Evolutionary conservation across 2,113 vertebrate genomes (phyloP).

Genomic region (Cephalophus harveyi): DNA sequence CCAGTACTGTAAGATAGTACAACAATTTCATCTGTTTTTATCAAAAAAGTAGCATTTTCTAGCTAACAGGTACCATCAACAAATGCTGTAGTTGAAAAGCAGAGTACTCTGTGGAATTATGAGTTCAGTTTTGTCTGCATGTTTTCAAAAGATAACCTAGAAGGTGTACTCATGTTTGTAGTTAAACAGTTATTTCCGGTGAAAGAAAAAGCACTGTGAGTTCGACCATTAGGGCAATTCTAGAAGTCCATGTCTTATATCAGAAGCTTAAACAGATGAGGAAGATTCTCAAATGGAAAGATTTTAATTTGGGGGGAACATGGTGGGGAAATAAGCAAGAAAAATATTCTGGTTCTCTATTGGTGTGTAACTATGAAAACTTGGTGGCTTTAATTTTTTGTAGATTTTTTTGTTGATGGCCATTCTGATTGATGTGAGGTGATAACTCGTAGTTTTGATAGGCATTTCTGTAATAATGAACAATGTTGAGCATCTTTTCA

Average conservation of each 20-base stretch:
- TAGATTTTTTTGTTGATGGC: background rate
- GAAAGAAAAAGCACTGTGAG: background rate
- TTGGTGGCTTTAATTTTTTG: background rate
- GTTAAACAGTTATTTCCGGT: background rate
- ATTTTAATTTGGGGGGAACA: background rate
- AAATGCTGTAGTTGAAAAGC: background rate
- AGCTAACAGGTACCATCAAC: background rate
- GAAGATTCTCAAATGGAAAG: background rate
- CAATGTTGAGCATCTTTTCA: background rate
- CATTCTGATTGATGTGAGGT: background rate
- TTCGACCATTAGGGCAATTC: background rate
- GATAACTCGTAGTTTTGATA: background rate
- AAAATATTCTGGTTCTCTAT: background rate
- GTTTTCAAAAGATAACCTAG: slow-evolving; percentile 35
- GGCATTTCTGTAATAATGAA: background rate
- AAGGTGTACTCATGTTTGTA: background rate
- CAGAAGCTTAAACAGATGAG: background rate
- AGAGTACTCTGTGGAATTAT: background rate
- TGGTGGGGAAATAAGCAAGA: background rate
- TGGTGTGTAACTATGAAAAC: background rate
- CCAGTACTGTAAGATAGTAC: background rate
- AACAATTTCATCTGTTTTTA: slow-evolving; percentile 3
- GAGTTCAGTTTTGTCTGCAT: background rate
- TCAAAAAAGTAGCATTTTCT: background rate
- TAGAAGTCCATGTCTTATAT: background rate